These are phyloP conservation scores for Stenodema calcarata DNA, from an alignment of 2,888 invertebrate species.

Conservation along the genomic window DNA sequence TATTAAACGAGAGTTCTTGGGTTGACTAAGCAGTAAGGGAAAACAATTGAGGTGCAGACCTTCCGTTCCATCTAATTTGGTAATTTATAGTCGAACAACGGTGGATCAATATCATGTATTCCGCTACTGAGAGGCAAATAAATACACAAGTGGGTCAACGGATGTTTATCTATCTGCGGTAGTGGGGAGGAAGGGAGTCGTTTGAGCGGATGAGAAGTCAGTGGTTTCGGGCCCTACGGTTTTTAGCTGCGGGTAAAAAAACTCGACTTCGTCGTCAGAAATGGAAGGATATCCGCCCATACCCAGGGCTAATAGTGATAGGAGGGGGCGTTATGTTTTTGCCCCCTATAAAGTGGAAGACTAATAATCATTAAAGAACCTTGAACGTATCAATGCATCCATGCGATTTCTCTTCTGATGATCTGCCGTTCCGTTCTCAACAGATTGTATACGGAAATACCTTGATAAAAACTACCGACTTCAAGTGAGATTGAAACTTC, in stretches of 20 bases:
- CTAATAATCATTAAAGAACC: background rate
- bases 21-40: background rate
- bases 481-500: too few relatives aligned
- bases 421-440: too few relatives aligned
- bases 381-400: too few relatives aligned
- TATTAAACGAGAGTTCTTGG: too few relatives aligned
- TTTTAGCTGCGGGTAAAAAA: background rate
- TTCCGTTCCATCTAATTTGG: slow-evolving; percentile 20
- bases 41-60: background rate
- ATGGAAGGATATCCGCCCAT: background rate
- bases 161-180: slow-evolving; percentile 31
- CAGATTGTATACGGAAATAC: too few relatives aligned
- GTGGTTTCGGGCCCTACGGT: background rate
- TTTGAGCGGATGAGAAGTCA: background rate
- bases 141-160: slow-evolving; percentile 41
- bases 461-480: too few relatives aligned
- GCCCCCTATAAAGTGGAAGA: background rate
- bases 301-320: background rate
- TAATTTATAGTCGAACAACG: slow-evolving; percentile 19
- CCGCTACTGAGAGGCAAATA: slow-evolving; percentile 24
- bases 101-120: slow-evolving; percentile 31
- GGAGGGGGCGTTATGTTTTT: background rate
- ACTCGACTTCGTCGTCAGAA: background rate
- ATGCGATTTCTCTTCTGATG: background rate
- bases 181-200: background rate